Evolutionary conservation across 92 coral and sea anemone species (phyloP).

Genomic region (Zoanthus sansibaricus): DNA sequence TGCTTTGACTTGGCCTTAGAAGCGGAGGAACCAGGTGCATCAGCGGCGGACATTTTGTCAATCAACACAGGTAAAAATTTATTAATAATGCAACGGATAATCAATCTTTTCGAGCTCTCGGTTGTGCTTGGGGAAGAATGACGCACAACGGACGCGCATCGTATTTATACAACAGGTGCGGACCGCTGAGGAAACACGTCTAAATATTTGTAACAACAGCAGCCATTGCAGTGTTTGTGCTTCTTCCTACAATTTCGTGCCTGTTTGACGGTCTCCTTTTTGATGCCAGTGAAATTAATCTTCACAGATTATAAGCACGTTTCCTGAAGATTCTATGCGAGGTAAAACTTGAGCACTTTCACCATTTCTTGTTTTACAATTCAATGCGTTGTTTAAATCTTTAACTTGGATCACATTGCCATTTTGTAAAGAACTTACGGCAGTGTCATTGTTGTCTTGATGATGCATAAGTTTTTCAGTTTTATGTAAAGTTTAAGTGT

Average conservation of each 20-base stretch:
- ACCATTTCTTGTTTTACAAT: constrained; percentile 13
- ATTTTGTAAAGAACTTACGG: constrained; percentile 74
- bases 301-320: constrained; percentile 40
- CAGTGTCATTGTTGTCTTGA: constrained; percentile 38
- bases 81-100: constrained; percentile 67
- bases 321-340: constrained; percentile 51
- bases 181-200: constrained; percentile 98
- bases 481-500: constrained; percentile 71
- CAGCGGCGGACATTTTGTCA: constrained; percentile 84
- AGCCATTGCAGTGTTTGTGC: constrained; percentile 95
- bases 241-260: constrained; percentile 79
- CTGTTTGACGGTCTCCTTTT: constrained; percentile 47
- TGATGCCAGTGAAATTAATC: constrained; percentile 30
- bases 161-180: constrained; percentile 90
- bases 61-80: constrained; percentile 70
- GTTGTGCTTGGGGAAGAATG: constrained; percentile 99
- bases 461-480: constrained; percentile 29
- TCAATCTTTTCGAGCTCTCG: constrained; percentile 71
- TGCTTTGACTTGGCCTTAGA: constrained; percentile 55
- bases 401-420: constrained; percentile 78
- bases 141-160: constrained; percentile 95
- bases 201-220: constrained; percentile 77
- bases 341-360: constrained; percentile 54
- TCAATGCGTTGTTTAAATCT: constrained; percentile 66
- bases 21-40: constrained; percentile 36